A percentile compares a stretch with the other conserved stretches of the same genome.
These are phyloP conservation scores for Pinna nobilis DNA, from an alignment of 1,140 invertebrate genomes.

Conservation along the genomic window DNA sequence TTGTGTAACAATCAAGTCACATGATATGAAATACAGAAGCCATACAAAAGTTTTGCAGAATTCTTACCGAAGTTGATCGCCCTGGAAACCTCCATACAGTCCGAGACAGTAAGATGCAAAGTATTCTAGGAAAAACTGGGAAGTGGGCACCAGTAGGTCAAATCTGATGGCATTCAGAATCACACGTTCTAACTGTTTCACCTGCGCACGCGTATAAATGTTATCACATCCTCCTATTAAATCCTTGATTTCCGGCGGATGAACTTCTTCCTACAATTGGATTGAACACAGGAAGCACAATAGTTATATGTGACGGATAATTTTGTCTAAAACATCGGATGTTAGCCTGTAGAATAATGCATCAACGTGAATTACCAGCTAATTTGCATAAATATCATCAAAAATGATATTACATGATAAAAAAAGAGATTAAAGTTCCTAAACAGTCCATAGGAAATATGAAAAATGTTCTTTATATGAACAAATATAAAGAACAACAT, in stretches of 20 bases:
- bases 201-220: conserved; percentile 43
- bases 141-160: conserved; percentile 55
- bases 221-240: conserved; percentile 47
- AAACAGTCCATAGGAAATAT: no score
- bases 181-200: conserved; percentile 54
- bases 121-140: conserved; percentile 60
- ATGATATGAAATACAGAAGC: not conserved
- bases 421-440: no score
- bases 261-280: conserved; percentile 55
- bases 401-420: no score
- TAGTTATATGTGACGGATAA: not conserved
- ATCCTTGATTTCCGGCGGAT: conserved; percentile 58
- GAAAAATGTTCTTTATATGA: no score
- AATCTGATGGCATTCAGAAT: conserved; percentile 55
- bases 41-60: not conserved
- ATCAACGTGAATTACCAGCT: no score
- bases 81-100: conserved; percentile 21
- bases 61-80: conserved; percentile 34
- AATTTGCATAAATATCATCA: no score
- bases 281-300: not conserved
- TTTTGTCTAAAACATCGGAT: no score
- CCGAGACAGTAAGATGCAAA: conserved; percentile 44
- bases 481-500: no score
- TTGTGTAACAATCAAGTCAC: no score
- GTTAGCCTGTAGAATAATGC: no score